phyloP scores from a whole-genome alignment of 2,113 vertebrate species.

The Delphinus delphis region DNA sequence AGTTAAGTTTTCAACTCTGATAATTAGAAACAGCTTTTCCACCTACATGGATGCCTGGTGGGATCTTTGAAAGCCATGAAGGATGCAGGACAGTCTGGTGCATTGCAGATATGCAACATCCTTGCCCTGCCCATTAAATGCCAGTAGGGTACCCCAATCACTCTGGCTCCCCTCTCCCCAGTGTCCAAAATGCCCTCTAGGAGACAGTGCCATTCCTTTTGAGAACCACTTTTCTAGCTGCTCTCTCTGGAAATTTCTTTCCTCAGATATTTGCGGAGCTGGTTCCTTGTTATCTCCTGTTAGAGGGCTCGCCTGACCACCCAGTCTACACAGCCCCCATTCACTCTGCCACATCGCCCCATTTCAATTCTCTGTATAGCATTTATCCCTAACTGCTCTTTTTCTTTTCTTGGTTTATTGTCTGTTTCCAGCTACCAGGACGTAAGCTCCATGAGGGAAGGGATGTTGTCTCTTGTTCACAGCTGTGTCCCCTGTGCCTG shows the following conservation, averaged over 20 bases:
- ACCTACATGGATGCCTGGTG: neutral
- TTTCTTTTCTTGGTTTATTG: neutral
- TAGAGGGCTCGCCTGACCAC: neutral
- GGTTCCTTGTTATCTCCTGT: neutral
- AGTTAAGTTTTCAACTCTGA: neutral
- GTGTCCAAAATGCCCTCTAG: neutral
- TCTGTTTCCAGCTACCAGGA: neutral
- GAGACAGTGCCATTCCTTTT: neutral
- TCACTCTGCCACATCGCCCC: neutral
- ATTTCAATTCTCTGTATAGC: neutral
- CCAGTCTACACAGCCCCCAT: neutral
- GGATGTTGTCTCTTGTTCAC: neutral
- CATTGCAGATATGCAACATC: neutral
- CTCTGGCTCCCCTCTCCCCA: accelerated
- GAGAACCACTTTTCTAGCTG: neutral
- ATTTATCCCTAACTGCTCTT: neutral
- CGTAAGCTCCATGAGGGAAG: neutral
- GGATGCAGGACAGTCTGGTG: neutral
- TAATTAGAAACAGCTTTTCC: neutral
- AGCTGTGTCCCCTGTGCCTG: neutral
- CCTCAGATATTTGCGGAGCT: neutral
- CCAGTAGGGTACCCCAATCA: neutral
- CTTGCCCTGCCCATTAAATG: neutral
- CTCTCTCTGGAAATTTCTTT: neutral
- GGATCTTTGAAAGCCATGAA: neutral